Base-by-base conservation (phyloP, 2,888 invertebrate species). In the Hirtodrosophila duncani region DNA sequence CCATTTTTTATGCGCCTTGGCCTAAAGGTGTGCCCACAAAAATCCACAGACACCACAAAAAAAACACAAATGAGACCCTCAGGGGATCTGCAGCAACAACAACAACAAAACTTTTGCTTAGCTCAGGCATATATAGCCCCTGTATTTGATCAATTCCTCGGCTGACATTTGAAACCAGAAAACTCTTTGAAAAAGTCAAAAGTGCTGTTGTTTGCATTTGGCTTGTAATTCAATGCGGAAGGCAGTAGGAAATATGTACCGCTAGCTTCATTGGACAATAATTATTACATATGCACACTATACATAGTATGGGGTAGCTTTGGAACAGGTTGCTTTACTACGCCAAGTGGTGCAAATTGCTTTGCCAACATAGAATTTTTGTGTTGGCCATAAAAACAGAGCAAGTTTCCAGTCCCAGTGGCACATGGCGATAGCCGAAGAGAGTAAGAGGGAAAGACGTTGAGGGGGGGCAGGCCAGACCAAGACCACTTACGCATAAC, bases 191-290 rank as follows among this genome's bases (percentile, higher is more conserved):
- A 27, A 33, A 56, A 56, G 46, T 41, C 51, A 33, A 38, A 46
- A 42, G 52, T 29, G 58, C 55, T 24, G 23, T 43, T 45, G 38
- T 31, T 24, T 33, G 41, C 27, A 44, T 39, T 45, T 53, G 63
- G 48, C 56, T 74, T 78, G 83, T 75, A 80, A 83, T 80, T 77
- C 80, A 81, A 83, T 83, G 81, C 83, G 78, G 74, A 82, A 69
- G 68, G 17, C 1, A 4, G 34, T 20, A 37, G 34, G 49, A 36
- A 48, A 49, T 53, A 67, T n/a, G n/a, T n/a, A 67, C 72, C 68
- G 65, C 58, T 67, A 63, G 43, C 21, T 37, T 9, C 8, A 21
- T 33, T 68, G 72, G 66, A 71, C 78, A 77, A 71, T 71, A 66
- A 77, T 72, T 51, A 53, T 60, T 63, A 59, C 64, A 65, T 31